phyloP scores from a whole-genome alignment of 2,113 vertebrate species.

The Platysteira castanea region DNA sequence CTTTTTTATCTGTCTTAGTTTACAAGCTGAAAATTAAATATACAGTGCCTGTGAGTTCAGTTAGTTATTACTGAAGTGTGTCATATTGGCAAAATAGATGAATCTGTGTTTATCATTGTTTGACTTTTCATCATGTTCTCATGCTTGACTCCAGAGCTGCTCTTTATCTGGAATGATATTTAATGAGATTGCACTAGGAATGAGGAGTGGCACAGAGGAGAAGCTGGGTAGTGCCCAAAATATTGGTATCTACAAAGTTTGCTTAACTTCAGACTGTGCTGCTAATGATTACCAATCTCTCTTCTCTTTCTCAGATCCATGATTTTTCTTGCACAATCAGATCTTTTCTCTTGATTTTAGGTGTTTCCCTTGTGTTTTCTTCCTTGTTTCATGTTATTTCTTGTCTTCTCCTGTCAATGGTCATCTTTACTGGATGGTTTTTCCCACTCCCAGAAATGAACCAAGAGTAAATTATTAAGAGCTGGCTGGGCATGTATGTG shows the following conservation, averaged over 20 bases:
- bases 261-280: background rate
- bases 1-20: background rate
- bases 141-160: background rate
- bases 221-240: background rate
- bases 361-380: background rate
- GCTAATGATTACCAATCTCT: background rate
- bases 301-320: background rate
- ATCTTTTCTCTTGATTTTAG: background rate
- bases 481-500: background rate
- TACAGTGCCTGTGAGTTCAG: background rate
- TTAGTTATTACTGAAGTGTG: background rate
- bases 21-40: background rate
- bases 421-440: background rate
- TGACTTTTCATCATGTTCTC: background rate
- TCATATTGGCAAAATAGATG: background rate
- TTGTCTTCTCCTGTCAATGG: background rate
- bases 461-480: background rate
- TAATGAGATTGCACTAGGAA: background rate
- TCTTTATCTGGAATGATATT: background rate
- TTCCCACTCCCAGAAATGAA: background rate
- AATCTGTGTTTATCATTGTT: background rate
- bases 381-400: background rate
- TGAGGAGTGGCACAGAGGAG: constrained; percentile 11
- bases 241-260: background rate
- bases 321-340: constrained; percentile 24